Evolutionary conservation across 2,888 invertebrate species (phyloP), one percentile per base, ranked within the genome.

Genomic region (Meteorus cinctellus): DNA sequence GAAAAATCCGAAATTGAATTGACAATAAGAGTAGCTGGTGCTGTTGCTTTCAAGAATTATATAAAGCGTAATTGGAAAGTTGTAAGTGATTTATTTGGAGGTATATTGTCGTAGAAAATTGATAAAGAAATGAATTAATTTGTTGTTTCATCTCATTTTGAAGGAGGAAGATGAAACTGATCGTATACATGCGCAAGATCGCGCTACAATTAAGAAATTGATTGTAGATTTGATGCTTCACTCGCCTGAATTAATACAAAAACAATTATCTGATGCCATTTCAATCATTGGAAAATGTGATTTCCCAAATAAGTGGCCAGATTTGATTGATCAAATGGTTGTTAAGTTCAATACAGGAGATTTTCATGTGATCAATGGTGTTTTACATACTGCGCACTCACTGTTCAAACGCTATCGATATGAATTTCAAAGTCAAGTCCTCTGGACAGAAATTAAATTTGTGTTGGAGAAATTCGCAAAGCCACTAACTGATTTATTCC

Each of bases 381-480:
- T 98, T 0, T 91, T 99, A 12, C 94, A 96, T 81, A 99, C 99
- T 0, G 98, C 97, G 0, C 98, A 99, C 90, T 98, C 99, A 0
- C 91, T 99, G 1, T 99, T 99, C 91, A 97, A 98, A 89, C 93
- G 97, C 82, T 99, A 99, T 90, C 93, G 99, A 69, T 96, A 95
- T 86, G 98, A 99, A 90, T 97, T 98, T 89, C 98, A 98, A 89
- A 98, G 98, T 0, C 95, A 99, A 87, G 93, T 93, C 77, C 91
- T 99, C 3, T 99, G 99, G 98, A 94, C 93, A 71, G 99, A 99
- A 91, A 99, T 99, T 79, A 98, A 98, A 89, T 95, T 96, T 90
- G 99, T 99, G 0, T 90, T 99, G 81, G 97, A 97, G 77, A 95
- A 95, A 83, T 96, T 99, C 90, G 98, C 99, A 0, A 94, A 96